Percentiles rank a stretch among this genome's conserved stretches.
phyloP scores from a whole-genome alignment of 2,888 invertebrate species.

The Sphaeridia pumilis region DNA sequence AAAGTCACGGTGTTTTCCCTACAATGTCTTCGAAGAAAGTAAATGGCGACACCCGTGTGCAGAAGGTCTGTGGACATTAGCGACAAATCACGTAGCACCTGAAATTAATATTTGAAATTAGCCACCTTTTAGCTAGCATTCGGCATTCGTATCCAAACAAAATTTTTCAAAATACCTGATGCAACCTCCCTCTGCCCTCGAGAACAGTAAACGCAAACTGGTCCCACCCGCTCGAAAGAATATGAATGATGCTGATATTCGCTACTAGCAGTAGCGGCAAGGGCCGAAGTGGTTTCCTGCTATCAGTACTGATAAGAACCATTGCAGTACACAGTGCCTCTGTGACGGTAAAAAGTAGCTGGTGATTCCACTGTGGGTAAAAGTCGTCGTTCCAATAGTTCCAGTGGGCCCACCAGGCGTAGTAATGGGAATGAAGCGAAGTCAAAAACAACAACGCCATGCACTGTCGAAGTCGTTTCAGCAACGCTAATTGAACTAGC shows the following conservation, averaged over 20 bases:
- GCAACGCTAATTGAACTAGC: slow-evolving; percentile 45
- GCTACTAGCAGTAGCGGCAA: slow-evolving; percentile 49
- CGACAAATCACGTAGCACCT: slow-evolving; percentile 52
- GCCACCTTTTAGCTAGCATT: slow-evolving; percentile 4
- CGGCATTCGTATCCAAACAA: slow-evolving; percentile 3
- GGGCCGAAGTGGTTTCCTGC: slow-evolving; percentile 45
- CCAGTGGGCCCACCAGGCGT: slow-evolving; percentile 56
- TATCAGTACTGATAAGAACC: slow-evolving; percentile 48
- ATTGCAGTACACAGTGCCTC: slow-evolving; percentile 51
- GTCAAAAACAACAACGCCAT: slow-evolving; percentile 52
- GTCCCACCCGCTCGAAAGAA: slow-evolving; percentile 52
- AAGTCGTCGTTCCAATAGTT: slow-evolving; percentile 62
- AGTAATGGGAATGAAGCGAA: slow-evolving; percentile 56
- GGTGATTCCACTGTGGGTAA: slow-evolving; percentile 58
- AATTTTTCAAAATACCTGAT: slow-evolving; percentile 45
- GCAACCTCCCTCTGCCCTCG: slow-evolving; percentile 51
- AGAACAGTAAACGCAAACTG: slow-evolving; percentile 55
- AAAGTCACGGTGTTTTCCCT: slow-evolving; percentile 37
- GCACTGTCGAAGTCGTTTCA: slow-evolving; percentile 46
- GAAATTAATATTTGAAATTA: slow-evolving; percentile 17
- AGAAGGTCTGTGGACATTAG: slow-evolving; percentile 57
- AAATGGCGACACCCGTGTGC: slow-evolving; percentile 49
- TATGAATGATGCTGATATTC: slow-evolving; percentile 51
- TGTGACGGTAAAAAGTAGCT: slow-evolving; percentile 52
- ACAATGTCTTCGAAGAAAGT: slow-evolving; percentile 38